Evolutionary conservation across 2,888 invertebrate genomes (phyloP), one percentile per base, ranked within the genome.

Genomic region (Mythimna loreyi): DNA sequence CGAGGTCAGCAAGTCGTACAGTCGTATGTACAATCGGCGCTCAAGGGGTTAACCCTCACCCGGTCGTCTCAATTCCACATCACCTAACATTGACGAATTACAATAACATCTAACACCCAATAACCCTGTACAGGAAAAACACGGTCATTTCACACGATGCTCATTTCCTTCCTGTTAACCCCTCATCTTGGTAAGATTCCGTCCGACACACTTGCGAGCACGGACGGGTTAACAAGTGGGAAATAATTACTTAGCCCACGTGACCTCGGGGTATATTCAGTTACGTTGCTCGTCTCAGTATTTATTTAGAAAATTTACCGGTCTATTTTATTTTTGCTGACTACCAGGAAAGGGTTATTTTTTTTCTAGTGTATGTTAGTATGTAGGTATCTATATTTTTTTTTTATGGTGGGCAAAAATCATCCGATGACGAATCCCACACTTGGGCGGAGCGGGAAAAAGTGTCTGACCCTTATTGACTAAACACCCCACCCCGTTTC

Each of bases 141-240:
- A 45, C 45, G 40, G 40, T n/a, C 23, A 47, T 66, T 66, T 50
- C 30, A 50, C 73, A 59, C 43, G 55, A 47, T 50, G 45, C 55
- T 73, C 33, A 28, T 67, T 73, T 73, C 47, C 61, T 49, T 59
- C 40, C 47, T 13, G 40, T 63, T 78, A 73, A 63, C 62, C 74
- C 76, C 36, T 25, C 52, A 56, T 76, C 67, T 56, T 23, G 52
- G 40, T 47, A 72, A 43, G 78, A 65, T 60, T 67, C 58, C 60
- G 33, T 67, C 62, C 58, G 59, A 53, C 56, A 56, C 53, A 60
- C 43, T 73, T 49, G 33, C 56, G 43, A 64, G 28, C 65, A 47
- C 1, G 33, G 52, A 74, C 73, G 59, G 59, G 67, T 73, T 76
- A 76, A 73, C 56, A 67, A 67, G 65, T 49, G 21, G 63, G 21